phyloP scores from a whole-genome alignment of 2,113 vertebrate genomes.

The Gymnarchus niloticus region DNA sequence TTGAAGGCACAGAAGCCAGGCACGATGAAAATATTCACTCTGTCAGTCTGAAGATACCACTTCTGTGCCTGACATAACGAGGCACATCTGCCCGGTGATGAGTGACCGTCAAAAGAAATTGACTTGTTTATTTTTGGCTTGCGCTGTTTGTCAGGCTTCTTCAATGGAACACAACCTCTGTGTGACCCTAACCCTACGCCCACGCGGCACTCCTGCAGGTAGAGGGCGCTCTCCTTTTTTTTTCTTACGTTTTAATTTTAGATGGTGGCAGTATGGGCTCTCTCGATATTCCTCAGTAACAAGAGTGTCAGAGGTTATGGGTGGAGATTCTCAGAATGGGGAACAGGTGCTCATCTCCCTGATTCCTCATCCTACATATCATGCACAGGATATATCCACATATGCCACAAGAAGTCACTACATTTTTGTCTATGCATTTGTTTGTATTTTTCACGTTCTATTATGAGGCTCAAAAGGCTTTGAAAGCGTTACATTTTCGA shows the following conservation, averaged over 20 bases:
- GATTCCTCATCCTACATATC: not conserved
- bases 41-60: not conserved
- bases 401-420: not conserved
- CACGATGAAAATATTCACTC: not conserved
- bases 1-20: not conserved
- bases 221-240: not conserved
- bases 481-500: not conserved
- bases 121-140: constrained; percentile 12
- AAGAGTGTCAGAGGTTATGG: constrained; percentile 7
- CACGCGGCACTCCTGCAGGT: not conserved
- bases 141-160: not conserved
- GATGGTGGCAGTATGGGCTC: not conserved
- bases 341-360: not conserved
- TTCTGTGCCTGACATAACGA: not conserved
- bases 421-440: not conserved
- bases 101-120: constrained; percentile 11
- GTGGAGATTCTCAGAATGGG: not conserved
- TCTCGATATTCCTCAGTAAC: not conserved
- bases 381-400: not conserved
- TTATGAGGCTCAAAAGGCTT: not conserved
- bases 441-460: not conserved
- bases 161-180: not conserved
- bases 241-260: not conserved
- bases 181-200: not conserved
- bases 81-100: not conserved